phyloP scores from a whole-genome alignment of 1,140 invertebrate genomes.

The Drosophila kohkoa region DNA sequence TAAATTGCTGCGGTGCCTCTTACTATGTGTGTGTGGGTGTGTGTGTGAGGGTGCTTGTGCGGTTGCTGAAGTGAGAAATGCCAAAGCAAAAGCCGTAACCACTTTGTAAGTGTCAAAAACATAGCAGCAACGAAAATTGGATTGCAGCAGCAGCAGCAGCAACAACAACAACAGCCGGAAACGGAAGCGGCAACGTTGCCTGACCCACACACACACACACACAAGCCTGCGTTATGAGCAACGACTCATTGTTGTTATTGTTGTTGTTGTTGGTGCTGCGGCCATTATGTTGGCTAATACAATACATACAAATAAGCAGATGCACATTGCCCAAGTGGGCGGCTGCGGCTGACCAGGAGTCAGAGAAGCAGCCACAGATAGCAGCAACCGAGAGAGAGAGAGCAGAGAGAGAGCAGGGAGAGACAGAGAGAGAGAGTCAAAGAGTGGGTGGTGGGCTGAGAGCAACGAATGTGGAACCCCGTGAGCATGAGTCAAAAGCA shows the following conservation, averaged over 20 bases:
- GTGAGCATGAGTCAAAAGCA: constrained; percentile 70
- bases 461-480: constrained; percentile 3
- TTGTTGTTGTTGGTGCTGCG: constrained; percentile 30
- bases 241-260: constrained; percentile 33
- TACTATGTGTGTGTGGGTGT: constrained; percentile 8
- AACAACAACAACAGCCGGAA: constrained; percentile 33
- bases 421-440: background rate
- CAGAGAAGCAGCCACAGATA: constrained; percentile 19
- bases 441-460: constrained; percentile 12
- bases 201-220: constrained; percentile 48
- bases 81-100: constrained; percentile 82
- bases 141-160: constrained; percentile 63
- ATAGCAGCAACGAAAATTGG: constrained; percentile 80
- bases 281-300: constrained; percentile 82
- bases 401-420: constrained; percentile 7
- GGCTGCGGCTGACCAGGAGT: constrained; percentile 32
- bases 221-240: constrained; percentile 70
- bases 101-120: constrained; percentile 82
- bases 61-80: constrained; percentile 82
- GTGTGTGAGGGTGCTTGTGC: constrained; percentile 61
- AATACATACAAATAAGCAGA: constrained; percentile 82
- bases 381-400: constrained; percentile 12
- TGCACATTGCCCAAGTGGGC: constrained; percentile 46
- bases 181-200: constrained; percentile 64
- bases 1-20: constrained; percentile 62